phyloP scores from a whole-genome alignment of 2,888 invertebrate species.

The Leptodirus hochenwartii region DNA sequence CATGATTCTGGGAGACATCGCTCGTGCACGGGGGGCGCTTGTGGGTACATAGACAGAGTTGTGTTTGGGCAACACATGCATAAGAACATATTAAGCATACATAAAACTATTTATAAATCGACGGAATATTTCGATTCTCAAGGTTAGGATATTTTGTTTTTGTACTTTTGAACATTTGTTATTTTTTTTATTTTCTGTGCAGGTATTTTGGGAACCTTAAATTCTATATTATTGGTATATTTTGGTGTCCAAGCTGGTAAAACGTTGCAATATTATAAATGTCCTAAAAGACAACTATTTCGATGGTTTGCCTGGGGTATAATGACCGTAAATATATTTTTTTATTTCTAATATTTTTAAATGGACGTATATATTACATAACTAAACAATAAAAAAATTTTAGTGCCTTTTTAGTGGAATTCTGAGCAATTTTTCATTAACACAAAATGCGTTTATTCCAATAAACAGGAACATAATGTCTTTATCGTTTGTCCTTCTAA shows the following conservation, averaged over 20 bases:
- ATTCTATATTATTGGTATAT: slow-evolving; percentile 46
- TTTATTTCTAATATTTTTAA: no score
- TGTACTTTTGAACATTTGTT: not conserved
- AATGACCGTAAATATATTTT: slow-evolving; percentile 31
- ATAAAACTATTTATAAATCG: slow-evolving; percentile 38
- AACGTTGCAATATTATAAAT: slow-evolving; percentile 49
- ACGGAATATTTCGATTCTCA: slow-evolving; percentile 59
- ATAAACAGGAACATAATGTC: slow-evolving; percentile 81
- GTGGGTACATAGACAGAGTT: slow-evolving; percentile 58
- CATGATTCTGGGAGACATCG: slow-evolving; percentile 31
- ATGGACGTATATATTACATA: not conserved
- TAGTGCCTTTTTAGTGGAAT: slow-evolving; percentile 42
- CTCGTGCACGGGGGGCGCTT: slow-evolving; percentile 73
- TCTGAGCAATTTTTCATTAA: slow-evolving; percentile 45
- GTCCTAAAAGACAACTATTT: slow-evolving; percentile 33
- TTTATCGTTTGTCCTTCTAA: slow-evolving; percentile 51
- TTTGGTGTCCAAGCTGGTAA: slow-evolving; percentile 62
- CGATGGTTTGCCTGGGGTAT: slow-evolving; percentile 40
- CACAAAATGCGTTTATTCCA: slow-evolving; percentile 59
- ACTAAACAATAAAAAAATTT: no score
- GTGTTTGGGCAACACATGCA: slow-evolving; percentile 40
- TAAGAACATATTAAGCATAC: slow-evolving; percentile 36
- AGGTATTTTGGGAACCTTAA: slow-evolving; percentile 47
- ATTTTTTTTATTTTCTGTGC: slow-evolving; percentile 14
- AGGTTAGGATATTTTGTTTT: slow-evolving; percentile 30